These are phyloP conservation scores for Pollenia labialis DNA, from an alignment of 2,888 invertebrate species.

Conservation along the genomic window DNA sequence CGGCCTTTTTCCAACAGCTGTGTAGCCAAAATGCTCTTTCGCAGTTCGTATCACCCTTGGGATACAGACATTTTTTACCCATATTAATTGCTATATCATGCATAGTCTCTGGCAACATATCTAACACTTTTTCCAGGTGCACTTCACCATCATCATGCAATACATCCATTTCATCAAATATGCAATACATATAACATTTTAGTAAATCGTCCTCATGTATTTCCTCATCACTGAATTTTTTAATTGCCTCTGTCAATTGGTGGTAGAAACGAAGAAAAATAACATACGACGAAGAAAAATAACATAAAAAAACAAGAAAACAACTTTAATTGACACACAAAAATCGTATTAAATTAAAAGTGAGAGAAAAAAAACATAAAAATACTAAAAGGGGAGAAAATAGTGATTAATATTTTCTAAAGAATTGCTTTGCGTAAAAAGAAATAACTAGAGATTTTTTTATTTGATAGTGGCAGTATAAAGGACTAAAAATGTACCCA, in stretches of 20 bases:
- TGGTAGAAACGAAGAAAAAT: slow-evolving; percentile 62
- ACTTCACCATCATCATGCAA: slow-evolving; percentile 78
- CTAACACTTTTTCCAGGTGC: slow-evolving; percentile 77
- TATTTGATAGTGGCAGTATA: background rate
- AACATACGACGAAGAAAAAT: slow-evolving; percentile 11
- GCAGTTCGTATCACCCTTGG: slow-evolving; percentile 78
- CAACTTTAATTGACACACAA: slow-evolving; percentile 63
- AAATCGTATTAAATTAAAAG: slow-evolving; percentile 64
- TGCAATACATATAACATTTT: slow-evolving; percentile 80
- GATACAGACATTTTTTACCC: slow-evolving; percentile 77
- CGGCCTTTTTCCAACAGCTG: slow-evolving; percentile 80
- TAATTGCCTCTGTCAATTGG: slow-evolving; percentile 77
- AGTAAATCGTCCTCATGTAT: slow-evolving; percentile 79
- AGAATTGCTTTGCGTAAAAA: slow-evolving; percentile 8
- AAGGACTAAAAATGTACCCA: background rate
- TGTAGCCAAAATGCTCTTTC: slow-evolving; percentile 81
- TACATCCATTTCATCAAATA: slow-evolving; percentile 77
- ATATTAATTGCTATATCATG: slow-evolving; percentile 78
- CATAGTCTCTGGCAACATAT: slow-evolving; percentile 76
- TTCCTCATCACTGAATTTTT: slow-evolving; percentile 80
- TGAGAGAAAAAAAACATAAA: background rate
- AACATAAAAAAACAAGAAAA: slow-evolving; percentile 36
- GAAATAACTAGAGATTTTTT: background rate
- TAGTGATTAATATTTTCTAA: slow-evolving; percentile 28
- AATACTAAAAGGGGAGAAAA: background rate